Percentiles rank a stretch among this genome's conserved stretches.
Evolutionary conservation across 2,888 invertebrate genomes (phyloP).

Genomic region (Aphodius granarius): DNA sequence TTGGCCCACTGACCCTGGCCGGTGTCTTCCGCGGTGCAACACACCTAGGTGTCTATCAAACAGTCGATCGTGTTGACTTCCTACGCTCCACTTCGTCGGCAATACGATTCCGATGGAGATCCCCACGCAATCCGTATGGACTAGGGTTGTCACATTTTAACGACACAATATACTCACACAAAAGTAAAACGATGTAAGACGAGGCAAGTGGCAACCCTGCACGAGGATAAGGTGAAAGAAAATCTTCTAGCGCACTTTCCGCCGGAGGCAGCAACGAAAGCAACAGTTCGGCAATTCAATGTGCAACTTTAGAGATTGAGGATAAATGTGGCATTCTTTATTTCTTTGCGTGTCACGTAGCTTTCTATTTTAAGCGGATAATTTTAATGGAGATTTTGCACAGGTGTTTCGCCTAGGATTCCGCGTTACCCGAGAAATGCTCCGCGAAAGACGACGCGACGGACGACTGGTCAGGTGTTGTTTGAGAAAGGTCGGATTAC

Average conservation of each 20-base stretch:
- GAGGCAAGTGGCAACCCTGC: too few species aligned
- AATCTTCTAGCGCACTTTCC: neutral
- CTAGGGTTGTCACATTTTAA: too few species aligned
- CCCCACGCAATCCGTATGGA: neutral
- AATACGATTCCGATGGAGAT: neutral
- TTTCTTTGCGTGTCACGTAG: neutral
- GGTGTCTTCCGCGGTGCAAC: slow-evolving; percentile 14
- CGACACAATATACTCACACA: too few species aligned
- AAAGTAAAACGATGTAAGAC: too few species aligned
- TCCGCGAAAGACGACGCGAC: neutral
- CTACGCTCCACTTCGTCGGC: slow-evolving; percentile 13
- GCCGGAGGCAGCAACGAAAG: neutral
- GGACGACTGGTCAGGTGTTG: neutral
- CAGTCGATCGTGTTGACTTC: slow-evolving; percentile 5
- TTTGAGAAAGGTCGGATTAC: neutral
- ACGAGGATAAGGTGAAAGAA: too few species aligned
- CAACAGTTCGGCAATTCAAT: neutral
- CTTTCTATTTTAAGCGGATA: neutral
- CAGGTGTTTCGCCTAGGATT: neutral
- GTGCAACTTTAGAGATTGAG: neutral
- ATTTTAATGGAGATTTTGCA: neutral
- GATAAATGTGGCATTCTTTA: neutral
- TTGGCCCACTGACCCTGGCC: slow-evolving; percentile 29
- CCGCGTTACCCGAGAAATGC: neutral
- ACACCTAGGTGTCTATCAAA: too few species aligned